Conservation (phyloP, 53 echinoderm and acorn worm species). For the Luidia sarsii region DNA sequence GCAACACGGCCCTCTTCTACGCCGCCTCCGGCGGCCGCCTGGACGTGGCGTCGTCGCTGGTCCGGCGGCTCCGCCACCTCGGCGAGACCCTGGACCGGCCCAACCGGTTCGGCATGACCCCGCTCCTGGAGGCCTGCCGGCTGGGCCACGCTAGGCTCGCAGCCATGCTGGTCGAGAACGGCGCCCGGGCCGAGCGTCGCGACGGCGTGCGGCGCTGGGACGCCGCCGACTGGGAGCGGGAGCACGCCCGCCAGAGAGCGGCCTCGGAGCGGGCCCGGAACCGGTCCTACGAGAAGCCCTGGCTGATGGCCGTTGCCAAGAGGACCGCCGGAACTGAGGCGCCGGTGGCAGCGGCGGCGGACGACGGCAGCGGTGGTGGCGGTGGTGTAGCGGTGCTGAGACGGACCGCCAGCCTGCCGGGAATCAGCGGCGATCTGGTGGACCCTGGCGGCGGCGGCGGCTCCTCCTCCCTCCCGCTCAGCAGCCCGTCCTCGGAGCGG, state of each 20-base stretch:
- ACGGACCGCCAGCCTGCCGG: constrained; percentile 41
- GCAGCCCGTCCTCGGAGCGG: not conserved
- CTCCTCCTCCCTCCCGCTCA: not conserved
- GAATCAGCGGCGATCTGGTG: not conserved
- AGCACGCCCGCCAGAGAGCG: constrained; percentile 45
- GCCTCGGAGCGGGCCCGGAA: constrained; percentile 42
- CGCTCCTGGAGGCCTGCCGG: constrained; percentile 79
- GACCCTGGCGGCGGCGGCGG: not conserved
- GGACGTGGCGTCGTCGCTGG: constrained; percentile 55
- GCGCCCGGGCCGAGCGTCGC: constrained; percentile 49
- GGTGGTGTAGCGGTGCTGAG: not conserved
- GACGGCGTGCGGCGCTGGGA: constrained; percentile 72
- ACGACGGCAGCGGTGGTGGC: not conserved
- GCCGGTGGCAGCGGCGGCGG: not conserved
- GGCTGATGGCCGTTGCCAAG: constrained; percentile 28
- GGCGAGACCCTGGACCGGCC: constrained; percentile 64
- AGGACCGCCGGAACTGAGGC: not conserved
- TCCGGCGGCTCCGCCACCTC: constrained; percentile 60
- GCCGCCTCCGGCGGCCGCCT: constrained; percentile 71
- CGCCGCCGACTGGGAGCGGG: constrained; percentile 67
- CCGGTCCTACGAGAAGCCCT: constrained; percentile 78
- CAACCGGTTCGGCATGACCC: constrained; percentile 85
- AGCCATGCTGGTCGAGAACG: constrained; percentile 62
- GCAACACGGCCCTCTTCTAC: constrained; percentile 88
- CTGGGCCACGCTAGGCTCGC: constrained; percentile 67